Conservation (phyloP, 1,140 invertebrate genomes). For the Elymnias hypermnestra region DNA sequence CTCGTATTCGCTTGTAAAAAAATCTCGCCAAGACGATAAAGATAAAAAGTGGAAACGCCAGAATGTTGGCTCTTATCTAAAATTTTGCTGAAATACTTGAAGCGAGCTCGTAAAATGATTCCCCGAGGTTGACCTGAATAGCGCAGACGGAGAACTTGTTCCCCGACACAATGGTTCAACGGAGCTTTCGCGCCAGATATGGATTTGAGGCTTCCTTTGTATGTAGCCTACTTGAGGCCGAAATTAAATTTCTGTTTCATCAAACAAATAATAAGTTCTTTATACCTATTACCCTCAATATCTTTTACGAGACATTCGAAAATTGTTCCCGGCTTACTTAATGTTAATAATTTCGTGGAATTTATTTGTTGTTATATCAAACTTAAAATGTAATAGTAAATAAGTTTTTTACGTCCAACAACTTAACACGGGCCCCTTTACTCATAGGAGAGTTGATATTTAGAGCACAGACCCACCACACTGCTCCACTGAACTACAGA, state of each 20-base stretch:
- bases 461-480: no score
- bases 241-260: constrained; percentile 17
- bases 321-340: no score
- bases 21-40: constrained; percentile 1
- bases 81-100: constrained; percentile 14
- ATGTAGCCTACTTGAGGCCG: constrained; percentile 16
- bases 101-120: constrained; percentile 19
- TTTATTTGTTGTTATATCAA: no score
- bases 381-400: no score
- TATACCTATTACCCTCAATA: no score
- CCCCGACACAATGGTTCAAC: constrained; percentile 17
- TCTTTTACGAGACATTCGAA: no score
- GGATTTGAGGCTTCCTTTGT: constrained; percentile 22
- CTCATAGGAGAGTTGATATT: no score
- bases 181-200: constrained; percentile 15
- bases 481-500: no score
- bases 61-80: constrained; percentile 15
- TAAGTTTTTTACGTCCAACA: no score
- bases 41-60: constrained; percentile 13
- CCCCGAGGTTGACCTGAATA: constrained; percentile 21
- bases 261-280: background rate
- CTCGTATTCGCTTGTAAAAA: background rate
- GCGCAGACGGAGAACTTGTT: constrained; percentile 13
- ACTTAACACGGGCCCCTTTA: no score
- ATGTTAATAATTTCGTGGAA: no score